A percentile compares a stretch with the other conserved stretches of the same genome.
These are phyloP conservation scores for Apamea epomidion DNA, from an alignment of 2,888 invertebrate genomes.

Conservation along the genomic window DNA sequence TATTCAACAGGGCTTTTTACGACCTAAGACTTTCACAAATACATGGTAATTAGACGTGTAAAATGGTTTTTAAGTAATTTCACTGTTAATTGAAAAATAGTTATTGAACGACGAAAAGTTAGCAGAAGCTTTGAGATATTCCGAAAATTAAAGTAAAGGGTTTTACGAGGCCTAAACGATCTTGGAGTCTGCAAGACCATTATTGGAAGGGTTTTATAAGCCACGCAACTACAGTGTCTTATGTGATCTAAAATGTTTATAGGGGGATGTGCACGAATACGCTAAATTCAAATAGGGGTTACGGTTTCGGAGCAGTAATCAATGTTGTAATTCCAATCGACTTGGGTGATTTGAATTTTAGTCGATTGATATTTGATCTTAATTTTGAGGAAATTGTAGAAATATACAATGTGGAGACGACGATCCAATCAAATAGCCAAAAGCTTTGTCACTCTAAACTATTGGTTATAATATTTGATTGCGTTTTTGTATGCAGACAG, in stretches of 20 bases:
- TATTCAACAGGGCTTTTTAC: conserved; percentile 79
- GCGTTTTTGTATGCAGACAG: background rate
- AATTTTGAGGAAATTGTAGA: background rate
- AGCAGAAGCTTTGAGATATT: conserved; percentile 53
- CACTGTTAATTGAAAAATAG: conserved; percentile 68
- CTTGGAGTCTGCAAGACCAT: conserved; percentile 60
- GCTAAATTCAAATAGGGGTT: conserved; percentile 57
- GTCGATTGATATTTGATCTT: conserved; percentile 11
- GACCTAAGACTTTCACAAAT: conserved; percentile 74
- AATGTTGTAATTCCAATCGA: conserved; percentile 32
- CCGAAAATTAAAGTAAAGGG: conserved; percentile 66
- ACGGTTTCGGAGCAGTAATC: conserved; percentile 42
- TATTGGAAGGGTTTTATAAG: conserved; percentile 71
- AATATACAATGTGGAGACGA: background rate
- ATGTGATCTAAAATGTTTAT: conserved; percentile 70
- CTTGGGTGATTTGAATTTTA: conserved; percentile 9
- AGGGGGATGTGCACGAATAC: conserved; percentile 56
- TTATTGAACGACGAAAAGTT: conserved; percentile 69
- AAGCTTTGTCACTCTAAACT: background rate
- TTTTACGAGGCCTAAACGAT: conserved; percentile 70
- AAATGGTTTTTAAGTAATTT: conserved; percentile 65
- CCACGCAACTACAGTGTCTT: conserved; percentile 68
- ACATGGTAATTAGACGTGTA: conserved; percentile 78
- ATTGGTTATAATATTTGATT: background rate
- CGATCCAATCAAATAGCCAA: background rate